These are phyloP conservation scores for Lepilemur septentrionalis DNA, from an alignment of 2,797 vertebrate genomes.

Conservation along the genomic window DNA sequence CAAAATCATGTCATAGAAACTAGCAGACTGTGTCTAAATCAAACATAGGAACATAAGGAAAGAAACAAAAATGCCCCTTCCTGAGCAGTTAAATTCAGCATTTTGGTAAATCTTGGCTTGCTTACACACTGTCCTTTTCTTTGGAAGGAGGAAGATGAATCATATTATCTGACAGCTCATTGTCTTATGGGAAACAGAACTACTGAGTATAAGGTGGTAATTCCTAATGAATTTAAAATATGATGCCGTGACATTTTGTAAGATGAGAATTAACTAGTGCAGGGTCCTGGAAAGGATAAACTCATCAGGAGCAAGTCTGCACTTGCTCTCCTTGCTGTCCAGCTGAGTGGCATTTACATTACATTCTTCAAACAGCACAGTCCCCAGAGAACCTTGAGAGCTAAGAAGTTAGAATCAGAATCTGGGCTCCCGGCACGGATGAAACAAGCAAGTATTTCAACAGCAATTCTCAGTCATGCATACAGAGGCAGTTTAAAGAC, in stretches of 20 bases:
- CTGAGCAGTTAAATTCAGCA: conserved; percentile 41
- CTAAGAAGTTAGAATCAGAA: background rate
- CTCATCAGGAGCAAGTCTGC: background rate
- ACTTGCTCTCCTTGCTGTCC: background rate
- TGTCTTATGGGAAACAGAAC: conserved; percentile 26
- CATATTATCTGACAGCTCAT: conserved; percentile 16
- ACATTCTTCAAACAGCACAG: background rate
- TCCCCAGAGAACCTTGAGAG: background rate
- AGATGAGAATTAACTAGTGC: background rate
- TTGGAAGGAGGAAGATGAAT: background rate
- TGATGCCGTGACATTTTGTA: background rate
- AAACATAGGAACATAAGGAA: conserved; percentile 23
- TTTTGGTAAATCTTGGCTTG: conserved; percentile 16
- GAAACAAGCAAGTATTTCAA: background rate
- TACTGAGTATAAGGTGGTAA: background rate
- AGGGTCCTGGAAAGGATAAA: background rate
- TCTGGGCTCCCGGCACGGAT: background rate
- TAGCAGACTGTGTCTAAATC: background rate
- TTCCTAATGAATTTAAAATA: background rate
- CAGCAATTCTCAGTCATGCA: background rate
- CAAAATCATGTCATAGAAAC: conserved; percentile 36
- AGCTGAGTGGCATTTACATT: background rate
- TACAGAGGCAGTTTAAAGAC: background rate
- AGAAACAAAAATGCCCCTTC: conserved; percentile 23
- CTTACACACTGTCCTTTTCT: conserved; percentile 30